phyloP scores from a whole-genome alignment of 2,113 vertebrate species.

The Bungarus multicinctus region DNA sequence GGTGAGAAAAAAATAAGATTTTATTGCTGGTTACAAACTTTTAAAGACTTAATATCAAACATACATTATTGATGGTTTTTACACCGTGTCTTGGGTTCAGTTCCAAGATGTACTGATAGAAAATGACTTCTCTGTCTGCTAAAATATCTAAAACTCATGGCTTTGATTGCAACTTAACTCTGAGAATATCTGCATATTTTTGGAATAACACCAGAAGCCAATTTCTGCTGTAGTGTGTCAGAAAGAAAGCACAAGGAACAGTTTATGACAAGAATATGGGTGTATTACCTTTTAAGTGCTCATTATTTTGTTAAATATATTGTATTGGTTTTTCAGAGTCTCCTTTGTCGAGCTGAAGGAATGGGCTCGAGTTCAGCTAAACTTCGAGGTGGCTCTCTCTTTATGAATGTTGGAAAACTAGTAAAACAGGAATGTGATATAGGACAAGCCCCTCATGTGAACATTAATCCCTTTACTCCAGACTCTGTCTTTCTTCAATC shows the following conservation, averaged over 20 bases:
- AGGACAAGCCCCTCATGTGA: constrained; percentile 85
- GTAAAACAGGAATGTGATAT: constrained; percentile 77
- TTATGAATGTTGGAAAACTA: constrained; percentile 80
- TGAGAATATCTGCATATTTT: background rate
- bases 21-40: background rate
- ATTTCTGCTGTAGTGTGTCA: background rate
- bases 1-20: background rate
- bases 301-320: background rate
- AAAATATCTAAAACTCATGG: background rate
- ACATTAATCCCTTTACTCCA: constrained; percentile 97
- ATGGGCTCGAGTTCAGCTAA: constrained; percentile 76
- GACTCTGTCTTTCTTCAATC: constrained; percentile 91
- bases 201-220: background rate
- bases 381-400: constrained; percentile 81
- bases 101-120: background rate
- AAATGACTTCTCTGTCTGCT: background rate
- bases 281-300: background rate
- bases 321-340: constrained; percentile 73
- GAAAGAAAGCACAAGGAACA: background rate
- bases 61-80: background rate
- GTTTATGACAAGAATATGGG: background rate
- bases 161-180: background rate
- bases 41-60: background rate
- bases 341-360: constrained; percentile 86
- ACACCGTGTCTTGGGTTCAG: background rate